Evolutionary conservation across 1,140 invertebrate species (phyloP).

Genomic region (Tetraneura akinire): DNA sequence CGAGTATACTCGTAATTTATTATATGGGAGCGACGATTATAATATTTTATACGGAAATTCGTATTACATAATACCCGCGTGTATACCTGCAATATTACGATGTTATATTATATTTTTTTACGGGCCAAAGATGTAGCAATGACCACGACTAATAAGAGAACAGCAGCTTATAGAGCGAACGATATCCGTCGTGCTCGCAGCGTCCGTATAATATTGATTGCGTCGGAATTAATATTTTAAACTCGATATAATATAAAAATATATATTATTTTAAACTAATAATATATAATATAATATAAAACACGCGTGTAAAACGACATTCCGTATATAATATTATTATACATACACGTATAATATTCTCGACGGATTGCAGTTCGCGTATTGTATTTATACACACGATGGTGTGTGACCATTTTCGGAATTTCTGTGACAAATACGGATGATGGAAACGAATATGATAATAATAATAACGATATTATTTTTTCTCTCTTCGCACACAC

Average conservation of each 20-base stretch:
- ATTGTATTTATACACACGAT: too few relatives aligned
- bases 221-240: slow-evolving; percentile 34
- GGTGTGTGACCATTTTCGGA: slow-evolving; percentile 48
- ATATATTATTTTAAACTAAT: slow-evolving; percentile 20
- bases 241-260: too few relatives aligned
- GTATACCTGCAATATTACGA: too few relatives aligned
- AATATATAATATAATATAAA: background rate
- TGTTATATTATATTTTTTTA: background rate
- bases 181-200: slow-evolving; percentile 2
- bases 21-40: background rate
- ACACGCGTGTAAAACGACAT: slow-evolving; percentile 42
- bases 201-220: too few relatives aligned
- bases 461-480: slow-evolving; percentile 11
- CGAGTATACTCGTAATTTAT: too few relatives aligned
- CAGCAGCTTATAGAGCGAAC: too few relatives aligned
- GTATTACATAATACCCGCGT: background rate
- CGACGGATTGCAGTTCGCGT: slow-evolving; percentile 40
- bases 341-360: too few relatives aligned
- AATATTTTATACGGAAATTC: slow-evolving; percentile 32
- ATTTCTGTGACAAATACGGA: slow-evolving; percentile 44
- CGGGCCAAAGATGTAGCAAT: background rate
- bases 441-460: slow-evolving; percentile 41
- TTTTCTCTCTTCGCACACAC: background rate
- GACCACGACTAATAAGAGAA: too few relatives aligned
- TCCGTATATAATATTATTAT: slow-evolving; percentile 17